Base-by-base conservation (phyloP, 2,888 invertebrate genomes). In the Fragum whitleyi region DNA sequence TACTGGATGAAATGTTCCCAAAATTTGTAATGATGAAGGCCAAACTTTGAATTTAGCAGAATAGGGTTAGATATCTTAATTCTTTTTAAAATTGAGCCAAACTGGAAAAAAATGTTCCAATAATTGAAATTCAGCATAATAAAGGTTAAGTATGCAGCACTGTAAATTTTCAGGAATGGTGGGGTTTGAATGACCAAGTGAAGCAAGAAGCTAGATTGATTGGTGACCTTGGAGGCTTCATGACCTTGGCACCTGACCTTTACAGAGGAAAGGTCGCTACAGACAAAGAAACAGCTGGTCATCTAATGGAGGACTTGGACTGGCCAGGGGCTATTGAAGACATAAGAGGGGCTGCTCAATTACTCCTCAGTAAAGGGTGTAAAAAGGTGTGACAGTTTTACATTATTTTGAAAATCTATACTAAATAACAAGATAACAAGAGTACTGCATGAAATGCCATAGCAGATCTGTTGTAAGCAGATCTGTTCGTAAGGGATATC, bases 181-280 rank as follows among this genome's bases (percentile, higher is more conserved):
- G 92, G 92, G 92, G 92, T 5, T 67, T 92, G 77, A 93, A 92
- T 83, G 82, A 90, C 5, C 91, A 92, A 78, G 90, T 91, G 29
- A 81, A 89, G 67, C 77, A 87, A 9, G 84, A 86, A 67, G 90
- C 90, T 7, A 80, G 81, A 29, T 72, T 87, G 21, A 77, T 92
- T 29, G 83, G 81, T 29, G 73, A 86, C 42, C 71, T 74, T 62
- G 87, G 90, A 26, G 78, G 87, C 68, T 88, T 91, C 77, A 83
- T 89, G 11, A 90, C 90, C n/a, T 68, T 92, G 7, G 88, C 90
- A 9, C 91, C 91, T 7, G 91, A 92, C 73, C 89, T 92, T 21
- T 92, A 92, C 77, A 80, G 91, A 71, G 92, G 92, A 2, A 88
- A 91, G 70, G 83, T 91, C 7, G 86, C 92, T 2, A 88, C 71